phyloP scores from a whole-genome alignment of 1,140 invertebrate genomes.

The Drosophila suzukii region DNA sequence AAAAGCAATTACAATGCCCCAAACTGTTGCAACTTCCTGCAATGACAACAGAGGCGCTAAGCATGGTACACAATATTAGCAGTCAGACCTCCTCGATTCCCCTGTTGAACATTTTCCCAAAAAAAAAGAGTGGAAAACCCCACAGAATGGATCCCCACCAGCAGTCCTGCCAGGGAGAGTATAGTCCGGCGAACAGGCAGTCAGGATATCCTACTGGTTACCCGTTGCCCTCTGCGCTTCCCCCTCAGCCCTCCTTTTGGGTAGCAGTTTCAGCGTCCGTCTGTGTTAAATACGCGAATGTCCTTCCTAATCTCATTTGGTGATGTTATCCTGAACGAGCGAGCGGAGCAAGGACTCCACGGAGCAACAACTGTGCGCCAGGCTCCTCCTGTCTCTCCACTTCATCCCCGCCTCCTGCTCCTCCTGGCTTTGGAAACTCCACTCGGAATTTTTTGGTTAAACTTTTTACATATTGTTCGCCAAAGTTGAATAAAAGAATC shows the following conservation, averaged over 20 bases:
- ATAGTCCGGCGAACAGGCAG: constrained; percentile 69
- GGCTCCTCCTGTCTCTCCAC: not conserved
- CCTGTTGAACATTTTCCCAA: constrained; percentile 38
- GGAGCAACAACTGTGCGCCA: constrained; percentile 58
- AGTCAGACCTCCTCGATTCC: constrained; percentile 34
- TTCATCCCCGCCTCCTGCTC: not conserved
- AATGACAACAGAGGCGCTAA: constrained; percentile 79
- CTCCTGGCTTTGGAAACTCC: constrained; percentile 45
- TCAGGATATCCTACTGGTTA: constrained; percentile 73
- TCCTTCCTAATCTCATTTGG: constrained; percentile 84
- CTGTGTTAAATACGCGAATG: constrained; percentile 81
- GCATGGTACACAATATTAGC: constrained; percentile 74
- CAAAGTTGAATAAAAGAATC: constrained; percentile 40
- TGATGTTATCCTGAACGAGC: constrained; percentile 74
- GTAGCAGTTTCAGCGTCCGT: constrained; percentile 52
- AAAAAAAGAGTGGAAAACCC: constrained; percentile 14
- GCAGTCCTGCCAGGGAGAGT: constrained; percentile 36
- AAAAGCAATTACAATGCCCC: constrained; percentile 81
- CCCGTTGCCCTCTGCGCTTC: constrained; percentile 22
- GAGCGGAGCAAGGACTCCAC: constrained; percentile 22
- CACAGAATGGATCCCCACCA: constrained; percentile 13
- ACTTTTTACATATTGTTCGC: constrained; percentile 75
- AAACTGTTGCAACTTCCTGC: constrained; percentile 82
- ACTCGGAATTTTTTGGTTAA: constrained; percentile 67
- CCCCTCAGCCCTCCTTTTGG: not conserved